phyloP scores from a whole-genome alignment of 2,888 invertebrate genomes.

The Cynaeus angustus region DNA sequence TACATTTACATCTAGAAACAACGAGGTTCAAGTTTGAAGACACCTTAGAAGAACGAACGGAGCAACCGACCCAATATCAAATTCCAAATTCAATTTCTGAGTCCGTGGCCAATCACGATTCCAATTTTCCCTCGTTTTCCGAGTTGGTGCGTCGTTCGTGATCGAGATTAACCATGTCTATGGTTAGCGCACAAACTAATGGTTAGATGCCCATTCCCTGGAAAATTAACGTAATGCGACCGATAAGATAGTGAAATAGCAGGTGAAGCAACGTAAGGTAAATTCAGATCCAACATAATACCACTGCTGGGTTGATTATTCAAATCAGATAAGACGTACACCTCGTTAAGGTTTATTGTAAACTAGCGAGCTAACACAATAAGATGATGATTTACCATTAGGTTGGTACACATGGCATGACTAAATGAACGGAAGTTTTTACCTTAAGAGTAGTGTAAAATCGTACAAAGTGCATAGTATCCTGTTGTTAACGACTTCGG shows the following conservation, averaged over 20 bases:
- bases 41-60: too few relatives aligned
- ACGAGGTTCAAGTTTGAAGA: too few relatives aligned
- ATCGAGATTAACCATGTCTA: constrained; percentile 17
- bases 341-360: constrained; percentile 56
- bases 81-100: too few relatives aligned
- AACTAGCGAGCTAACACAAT: constrained; percentile 52
- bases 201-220: constrained; percentile 20
- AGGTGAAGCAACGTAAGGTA: constrained; percentile 33
- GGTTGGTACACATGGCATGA: constrained; percentile 51
- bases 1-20: too few relatives aligned
- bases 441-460: constrained; percentile 56
- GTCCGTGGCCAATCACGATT: too few relatives aligned
- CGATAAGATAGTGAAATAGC: constrained; percentile 42
- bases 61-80: too few relatives aligned
- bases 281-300: constrained; percentile 48
- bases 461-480: constrained; percentile 55
- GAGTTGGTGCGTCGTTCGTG: not conserved
- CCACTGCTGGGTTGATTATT: constrained; percentile 50
- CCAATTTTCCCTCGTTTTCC: too few relatives aligned
- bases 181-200: constrained; percentile 22
- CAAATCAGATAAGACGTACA: constrained; percentile 54
- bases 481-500: constrained; percentile 56
- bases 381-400: constrained; percentile 52
- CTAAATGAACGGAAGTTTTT: constrained; percentile 64
- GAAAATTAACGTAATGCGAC: constrained; percentile 32